These are phyloP conservation scores for Agonopterix heracliana DNA, from an alignment of 2,888 invertebrate genomes.

Conservation along the genomic window DNA sequence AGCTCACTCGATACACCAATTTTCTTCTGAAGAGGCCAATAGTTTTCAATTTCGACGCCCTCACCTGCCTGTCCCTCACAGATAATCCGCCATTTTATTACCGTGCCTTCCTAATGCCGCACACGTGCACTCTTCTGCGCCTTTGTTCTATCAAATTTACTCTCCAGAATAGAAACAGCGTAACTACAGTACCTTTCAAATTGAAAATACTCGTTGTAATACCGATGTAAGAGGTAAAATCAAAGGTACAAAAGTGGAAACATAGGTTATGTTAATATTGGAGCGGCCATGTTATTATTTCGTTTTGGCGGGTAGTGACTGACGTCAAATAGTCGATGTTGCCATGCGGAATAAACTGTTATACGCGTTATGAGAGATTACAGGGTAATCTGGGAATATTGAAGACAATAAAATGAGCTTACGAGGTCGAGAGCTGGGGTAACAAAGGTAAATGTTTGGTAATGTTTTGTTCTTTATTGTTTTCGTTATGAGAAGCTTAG, in stretches of 20 bases:
- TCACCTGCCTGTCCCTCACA: slow-evolving; percentile 55
- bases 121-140: slow-evolving; percentile 59
- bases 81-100: slow-evolving; percentile 72
- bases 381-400: slow-evolving; percentile 73
- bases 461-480: slow-evolving; percentile 33
- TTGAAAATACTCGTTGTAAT: slow-evolving; percentile 20
- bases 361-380: slow-evolving; percentile 73
- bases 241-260: slow-evolving; percentile 1
- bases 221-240: slow-evolving; percentile 19
- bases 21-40: slow-evolving; percentile 60
- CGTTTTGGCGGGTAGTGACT: slow-evolving; percentile 70
- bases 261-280: slow-evolving; percentile 21
- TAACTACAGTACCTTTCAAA: slow-evolving; percentile 11
- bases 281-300: slow-evolving; percentile 62
- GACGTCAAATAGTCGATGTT: slow-evolving; percentile 68
- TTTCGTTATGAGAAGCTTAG: slow-evolving; percentile 1
- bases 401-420: slow-evolving; percentile 74
- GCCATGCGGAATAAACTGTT: slow-evolving; percentile 75
- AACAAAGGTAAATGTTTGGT: slow-evolving; percentile 38
- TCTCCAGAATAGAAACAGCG: slow-evolving; percentile 18
- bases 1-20: slow-evolving; percentile 36
- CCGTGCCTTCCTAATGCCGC: slow-evolving; percentile 55
- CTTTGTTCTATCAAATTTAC: slow-evolving; percentile 67
- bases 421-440: slow-evolving; percentile 38
- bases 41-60: slow-evolving; percentile 67